These are phyloP conservation scores for Boulengeromyrus knoepffleri DNA, from an alignment of 2,113 vertebrate species.

Conservation along the genomic window DNA sequence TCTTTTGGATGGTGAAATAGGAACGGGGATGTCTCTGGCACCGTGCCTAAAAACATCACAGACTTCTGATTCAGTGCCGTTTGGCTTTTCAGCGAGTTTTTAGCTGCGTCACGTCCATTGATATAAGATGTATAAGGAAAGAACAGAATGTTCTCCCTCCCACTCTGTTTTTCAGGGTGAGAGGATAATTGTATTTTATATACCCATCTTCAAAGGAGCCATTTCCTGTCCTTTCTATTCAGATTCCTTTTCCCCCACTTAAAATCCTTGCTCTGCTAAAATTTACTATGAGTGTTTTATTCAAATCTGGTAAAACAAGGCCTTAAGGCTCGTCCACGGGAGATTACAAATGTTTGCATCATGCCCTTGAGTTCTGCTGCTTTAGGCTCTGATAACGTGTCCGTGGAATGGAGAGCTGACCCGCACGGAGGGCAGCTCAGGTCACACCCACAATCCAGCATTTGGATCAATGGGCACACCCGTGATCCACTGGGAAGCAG, in stretches of 20 bases:
- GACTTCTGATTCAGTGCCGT: not conserved
- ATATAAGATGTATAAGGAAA: not conserved
- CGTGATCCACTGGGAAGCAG: conserved; percentile 48
- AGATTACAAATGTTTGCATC: conserved; percentile 5
- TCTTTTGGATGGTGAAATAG: not conserved
- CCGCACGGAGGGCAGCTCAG: not conserved
- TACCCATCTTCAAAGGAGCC: not conserved
- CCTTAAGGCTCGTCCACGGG: not conserved
- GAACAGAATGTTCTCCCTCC: not conserved
- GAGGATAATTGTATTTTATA: not conserved
- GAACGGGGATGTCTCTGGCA: not conserved
- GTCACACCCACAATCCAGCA: conserved; percentile 29
- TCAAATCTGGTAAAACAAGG: not conserved
- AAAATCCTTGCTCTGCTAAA: not conserved
- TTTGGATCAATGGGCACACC: conserved; percentile 44
- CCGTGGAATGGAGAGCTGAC: not conserved
- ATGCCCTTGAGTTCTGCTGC: not conserved
- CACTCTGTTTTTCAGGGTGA: not conserved
- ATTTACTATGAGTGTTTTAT: not conserved
- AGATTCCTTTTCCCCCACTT: not conserved
- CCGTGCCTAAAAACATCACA: not conserved
- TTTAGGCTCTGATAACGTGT: not conserved
- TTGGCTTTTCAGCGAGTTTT: not conserved
- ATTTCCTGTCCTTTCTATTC: not conserved
- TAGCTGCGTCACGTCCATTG: not conserved